Percentiles rank a stretch among this genome's conserved stretches.
Evolutionary conservation across 1,140 invertebrate genomes (phyloP).

Genomic region (Drosophila busckii): DNA sequence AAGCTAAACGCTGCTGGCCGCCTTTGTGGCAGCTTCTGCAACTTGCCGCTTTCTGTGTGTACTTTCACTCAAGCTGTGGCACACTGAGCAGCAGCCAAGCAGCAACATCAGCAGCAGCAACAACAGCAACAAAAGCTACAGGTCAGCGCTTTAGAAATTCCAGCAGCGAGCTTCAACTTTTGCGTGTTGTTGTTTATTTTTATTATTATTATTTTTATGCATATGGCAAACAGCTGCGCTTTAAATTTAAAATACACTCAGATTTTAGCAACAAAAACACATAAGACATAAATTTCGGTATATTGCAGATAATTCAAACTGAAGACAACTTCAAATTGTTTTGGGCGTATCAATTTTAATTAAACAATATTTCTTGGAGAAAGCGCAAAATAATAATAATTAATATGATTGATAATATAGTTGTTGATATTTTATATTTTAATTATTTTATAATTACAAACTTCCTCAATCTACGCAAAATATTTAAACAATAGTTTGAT

Average conservation of each 20-base stretch:
- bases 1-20: constrained; percentile 27
- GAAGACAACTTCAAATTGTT: too few species aligned
- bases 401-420: too few species aligned
- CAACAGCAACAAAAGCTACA: constrained; percentile 24
- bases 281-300: too few species aligned
- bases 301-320: too few species aligned
- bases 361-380: too few species aligned
- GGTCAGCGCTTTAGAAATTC: constrained; percentile 58
- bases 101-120: constrained; percentile 17
- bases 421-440: too few species aligned
- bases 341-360: too few species aligned
- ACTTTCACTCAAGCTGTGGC: constrained; percentile 60
- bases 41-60: constrained; percentile 53
- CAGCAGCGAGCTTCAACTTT: constrained; percentile 24
- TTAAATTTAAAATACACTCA: constrained; percentile 38
- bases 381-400: too few species aligned
- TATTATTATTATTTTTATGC: constrained; percentile 5
- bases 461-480: too few species aligned
- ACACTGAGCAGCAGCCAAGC: constrained; percentile 56
- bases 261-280: constrained; percentile 5
- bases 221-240: constrained; percentile 40
- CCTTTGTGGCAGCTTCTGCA: constrained; percentile 37
- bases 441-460: too few species aligned
- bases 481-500: too few species aligned
- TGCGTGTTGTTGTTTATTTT: constrained; percentile 1